Conservation (phyloP, 1,140 invertebrate species). For the Drosophila aff. region DNA sequence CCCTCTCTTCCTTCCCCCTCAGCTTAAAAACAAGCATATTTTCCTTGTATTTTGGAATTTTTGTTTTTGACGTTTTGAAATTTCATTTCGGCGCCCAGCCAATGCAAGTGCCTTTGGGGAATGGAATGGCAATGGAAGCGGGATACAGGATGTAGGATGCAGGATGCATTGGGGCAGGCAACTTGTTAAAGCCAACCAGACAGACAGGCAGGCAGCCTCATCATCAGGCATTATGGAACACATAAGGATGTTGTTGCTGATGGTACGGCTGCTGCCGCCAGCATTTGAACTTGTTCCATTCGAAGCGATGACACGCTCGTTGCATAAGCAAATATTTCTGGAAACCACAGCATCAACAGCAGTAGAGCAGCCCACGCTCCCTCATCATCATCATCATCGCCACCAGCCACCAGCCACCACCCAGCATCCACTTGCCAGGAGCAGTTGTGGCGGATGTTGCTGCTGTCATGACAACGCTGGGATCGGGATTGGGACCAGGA, state of each 20-base stretch:
- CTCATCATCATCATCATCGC: too few relatives aligned
- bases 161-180: constrained; percentile 24
- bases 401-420: neutral
- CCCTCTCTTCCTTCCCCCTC: neutral
- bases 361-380: neutral
- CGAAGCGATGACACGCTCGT: constrained; percentile 76
- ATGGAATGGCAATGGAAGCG: constrained; percentile 8
- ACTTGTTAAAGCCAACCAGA: constrained; percentile 52
- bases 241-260: constrained; percentile 35
- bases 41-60: constrained; percentile 24
- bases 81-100: constrained; percentile 57
- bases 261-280: constrained; percentile 32
- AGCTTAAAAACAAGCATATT: constrained; percentile 9
- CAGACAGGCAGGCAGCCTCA: constrained; percentile 11
- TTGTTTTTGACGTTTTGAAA: constrained; percentile 62
- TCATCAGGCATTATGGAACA: constrained; percentile 37
- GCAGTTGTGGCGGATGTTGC: constrained; percentile 55
- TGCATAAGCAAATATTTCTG: constrained; percentile 81
- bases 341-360: constrained; percentile 30
- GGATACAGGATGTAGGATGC: neutral
- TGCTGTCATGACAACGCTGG: constrained; percentile 63
- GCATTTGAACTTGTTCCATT: constrained; percentile 75
- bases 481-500: constrained; percentile 5
- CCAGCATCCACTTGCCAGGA: constrained; percentile 37
- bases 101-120: constrained; percentile 55